Conservation (phyloP, 2,113 vertebrate genomes). For the Myotis brandtii region DNA sequence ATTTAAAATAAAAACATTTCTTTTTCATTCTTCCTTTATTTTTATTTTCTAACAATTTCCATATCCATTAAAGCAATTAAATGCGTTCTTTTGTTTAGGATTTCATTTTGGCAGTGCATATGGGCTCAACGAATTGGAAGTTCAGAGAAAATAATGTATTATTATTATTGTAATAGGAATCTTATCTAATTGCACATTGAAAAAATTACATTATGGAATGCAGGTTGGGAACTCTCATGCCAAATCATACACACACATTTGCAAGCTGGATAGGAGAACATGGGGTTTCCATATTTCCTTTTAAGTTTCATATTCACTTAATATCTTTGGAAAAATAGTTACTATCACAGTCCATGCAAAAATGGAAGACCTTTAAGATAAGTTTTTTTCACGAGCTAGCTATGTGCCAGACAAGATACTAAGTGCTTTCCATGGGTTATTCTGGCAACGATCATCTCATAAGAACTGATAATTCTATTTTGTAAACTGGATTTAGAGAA, state of each 20-base stretch:
- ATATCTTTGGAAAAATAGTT: constrained; percentile 31
- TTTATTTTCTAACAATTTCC: constrained; percentile 30
- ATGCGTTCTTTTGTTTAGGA: background rate
- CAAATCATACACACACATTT: constrained; percentile 40
- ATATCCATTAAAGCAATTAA: background rate
- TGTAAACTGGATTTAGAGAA: constrained; percentile 2
- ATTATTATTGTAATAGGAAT: background rate
- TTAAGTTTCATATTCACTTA: background rate
- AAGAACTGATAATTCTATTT: background rate
- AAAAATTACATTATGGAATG: background rate
- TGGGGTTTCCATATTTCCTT: constrained; percentile 5
- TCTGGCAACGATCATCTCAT: background rate
- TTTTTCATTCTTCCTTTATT: constrained; percentile 36
- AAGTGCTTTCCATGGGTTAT: background rate
- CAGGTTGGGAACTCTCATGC: background rate
- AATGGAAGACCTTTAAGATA: background rate
- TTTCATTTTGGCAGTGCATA: constrained; percentile 59
- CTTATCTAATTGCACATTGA: background rate
- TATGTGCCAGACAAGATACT: background rate
- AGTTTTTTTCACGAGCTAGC: background rate
- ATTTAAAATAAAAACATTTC: constrained; percentile 23
- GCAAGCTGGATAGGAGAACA: background rate
- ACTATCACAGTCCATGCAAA: background rate
- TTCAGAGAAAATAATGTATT: background rate
- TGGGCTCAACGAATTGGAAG: background rate